Conservation (phyloP, 64 coral and sea anemone genomes). For the Montipora efflorescens region DNA sequence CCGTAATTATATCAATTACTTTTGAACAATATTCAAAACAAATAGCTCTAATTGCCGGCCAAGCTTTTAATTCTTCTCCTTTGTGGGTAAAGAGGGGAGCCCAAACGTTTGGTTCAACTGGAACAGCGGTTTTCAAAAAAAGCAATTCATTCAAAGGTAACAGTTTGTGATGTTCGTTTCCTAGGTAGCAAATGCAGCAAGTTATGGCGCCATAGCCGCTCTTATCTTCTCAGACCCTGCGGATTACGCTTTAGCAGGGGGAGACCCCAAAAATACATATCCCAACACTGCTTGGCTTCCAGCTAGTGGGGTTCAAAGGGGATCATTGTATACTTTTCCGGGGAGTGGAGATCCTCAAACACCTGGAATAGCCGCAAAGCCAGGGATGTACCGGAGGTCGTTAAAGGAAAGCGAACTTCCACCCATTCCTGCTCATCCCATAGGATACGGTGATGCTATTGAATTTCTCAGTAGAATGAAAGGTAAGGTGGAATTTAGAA, state of each 20-base stretch:
- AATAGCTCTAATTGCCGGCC: no score
- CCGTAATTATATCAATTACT: no score
- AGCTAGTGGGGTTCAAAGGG: conserved; percentile 57
- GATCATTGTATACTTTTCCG: conserved; percentile 63
- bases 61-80: no score
- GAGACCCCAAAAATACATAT: conserved; percentile 46
- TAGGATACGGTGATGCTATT: conserved; percentile 84
- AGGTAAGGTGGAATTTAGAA: conserved; percentile 46
- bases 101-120: no score
- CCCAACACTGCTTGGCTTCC: conserved; percentile 86
- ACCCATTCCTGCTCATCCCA: conserved; percentile 82
- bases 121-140: no score
- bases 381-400: conserved; percentile 72
- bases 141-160: no score
- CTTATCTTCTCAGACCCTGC: conserved; percentile 85
- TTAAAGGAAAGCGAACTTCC: conserved; percentile 64
- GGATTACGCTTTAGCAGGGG: conserved; percentile 74
- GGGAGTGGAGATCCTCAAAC: conserved; percentile 82
- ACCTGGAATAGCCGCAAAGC: conserved; percentile 68
- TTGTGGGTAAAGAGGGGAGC: no score
- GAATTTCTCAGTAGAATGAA: conserved; percentile 56
- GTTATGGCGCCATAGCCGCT: conserved; percentile 66
- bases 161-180: background rate
- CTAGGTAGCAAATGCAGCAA: conserved; percentile 82
- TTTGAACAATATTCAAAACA: no score